Evolutionary conservation across 2,888 invertebrate species (phyloP), one percentile per base, ranked within the genome.

Genomic region (Cepaea hortensis): DNA sequence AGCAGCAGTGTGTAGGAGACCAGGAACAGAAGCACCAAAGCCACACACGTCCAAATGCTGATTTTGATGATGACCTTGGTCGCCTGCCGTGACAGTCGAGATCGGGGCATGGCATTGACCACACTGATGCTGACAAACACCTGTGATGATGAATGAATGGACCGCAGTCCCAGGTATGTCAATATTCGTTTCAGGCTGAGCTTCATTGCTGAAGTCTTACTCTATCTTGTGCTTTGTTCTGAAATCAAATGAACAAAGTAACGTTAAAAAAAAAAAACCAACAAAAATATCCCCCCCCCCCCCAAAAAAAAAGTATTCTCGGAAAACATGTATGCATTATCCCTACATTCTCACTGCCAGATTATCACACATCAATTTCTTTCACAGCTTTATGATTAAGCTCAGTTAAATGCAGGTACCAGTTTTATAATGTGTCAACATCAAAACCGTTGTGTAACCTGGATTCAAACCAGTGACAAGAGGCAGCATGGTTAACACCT

Each of bases 41-140:
- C 81, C 48, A 92, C 81, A 9, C 91, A 90, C 65, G 92, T 90
- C 70, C 91, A 91, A 80, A 92, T 90, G 87, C 92, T 91, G 61
- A 91, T 90, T 87, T 90, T 91, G 35, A 92, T 88, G 72, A 92
- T 85, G 81, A 91, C 91, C 80, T 90, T 89, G 13, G 89, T 87
- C 18, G 91, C 88, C 88, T 85, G 48, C 75, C 86, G 81, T 75
- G 88, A 80, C 7, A 90, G 87, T 11, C 91, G 85, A 15, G 89
- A 89, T 13, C 87, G 87, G 75, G 90, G 89, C 91, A 91, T 91
- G 48, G 90, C 90, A 72, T 90, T 91, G 15, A 86, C 50, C 46
- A 86, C 83, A 81, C 77, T 86, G 35, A 86, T 20, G 61, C 83
- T 86, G 70, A 86, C 77, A 62, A 86, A 86, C 20, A 86, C 46